Percentiles rank a stretch among this genome's conserved stretches.
Evolutionary conservation across 2,888 invertebrate species (phyloP).

Genomic region (Digitonthophagus gazella): DNA sequence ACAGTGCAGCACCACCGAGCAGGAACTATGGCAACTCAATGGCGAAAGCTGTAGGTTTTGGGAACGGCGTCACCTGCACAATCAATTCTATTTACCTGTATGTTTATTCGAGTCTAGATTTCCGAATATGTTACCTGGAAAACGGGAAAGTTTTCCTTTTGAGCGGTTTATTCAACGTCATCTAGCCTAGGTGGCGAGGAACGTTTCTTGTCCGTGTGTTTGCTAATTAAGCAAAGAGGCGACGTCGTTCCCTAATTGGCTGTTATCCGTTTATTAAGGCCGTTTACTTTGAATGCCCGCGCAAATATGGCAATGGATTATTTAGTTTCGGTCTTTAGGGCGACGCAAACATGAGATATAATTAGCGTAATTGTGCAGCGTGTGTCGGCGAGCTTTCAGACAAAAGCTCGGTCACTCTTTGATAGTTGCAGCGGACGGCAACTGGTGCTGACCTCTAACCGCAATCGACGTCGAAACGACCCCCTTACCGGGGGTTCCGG

Average conservation of each 20-base stretch:
- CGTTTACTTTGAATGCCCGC: neutral
- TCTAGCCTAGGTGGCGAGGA: neutral
- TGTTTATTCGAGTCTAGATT: neutral
- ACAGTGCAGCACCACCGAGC: neutral
- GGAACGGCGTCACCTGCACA: neutral
- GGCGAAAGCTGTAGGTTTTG: neutral
- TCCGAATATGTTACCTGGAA: neutral
- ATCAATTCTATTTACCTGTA: neutral
- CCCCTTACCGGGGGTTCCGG: neutral
- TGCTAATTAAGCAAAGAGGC: neutral
- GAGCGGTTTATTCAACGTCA: neutral
- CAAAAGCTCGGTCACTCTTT: conserved; percentile 10
- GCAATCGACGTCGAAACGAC: conserved; percentile 1
- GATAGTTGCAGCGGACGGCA: neutral
- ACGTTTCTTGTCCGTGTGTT: neutral
- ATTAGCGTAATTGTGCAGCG: conserved; percentile 14
- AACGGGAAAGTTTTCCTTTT: neutral
- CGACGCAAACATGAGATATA: conserved; percentile 13
- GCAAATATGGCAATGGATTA: conserved; percentile 2
- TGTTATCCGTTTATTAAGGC: neutral
- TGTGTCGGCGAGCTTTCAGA: conserved; percentile 8
- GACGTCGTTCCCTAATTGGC: neutral
- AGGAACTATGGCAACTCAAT: neutral
- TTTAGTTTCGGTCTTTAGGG: conserved; percentile 2
- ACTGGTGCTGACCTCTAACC: neutral